A percentile compares a stretch with the other conserved stretches of the same genome.
These are phyloP conservation scores for Machimus rusticus DNA, from an alignment of 2,888 invertebrate genomes.

Conservation along the genomic window DNA sequence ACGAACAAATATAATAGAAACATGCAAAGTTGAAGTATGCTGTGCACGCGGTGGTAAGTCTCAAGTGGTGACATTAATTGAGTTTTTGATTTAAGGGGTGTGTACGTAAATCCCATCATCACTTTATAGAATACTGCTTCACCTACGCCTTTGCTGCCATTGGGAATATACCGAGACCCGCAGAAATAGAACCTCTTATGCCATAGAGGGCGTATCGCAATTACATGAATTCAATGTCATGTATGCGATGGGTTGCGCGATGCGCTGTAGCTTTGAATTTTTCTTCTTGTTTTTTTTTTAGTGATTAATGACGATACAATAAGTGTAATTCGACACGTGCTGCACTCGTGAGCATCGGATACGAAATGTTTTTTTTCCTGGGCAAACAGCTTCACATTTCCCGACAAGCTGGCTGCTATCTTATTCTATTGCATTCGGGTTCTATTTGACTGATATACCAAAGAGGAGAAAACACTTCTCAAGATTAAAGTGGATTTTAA, in stretches of 20 bases:
- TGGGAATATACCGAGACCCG: neutral
- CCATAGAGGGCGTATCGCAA: neutral
- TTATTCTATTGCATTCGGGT: neutral
- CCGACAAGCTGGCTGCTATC: neutral
- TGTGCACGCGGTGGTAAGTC: constrained; percentile 18
- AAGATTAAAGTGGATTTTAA: neutral
- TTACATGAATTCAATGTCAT: constrained; percentile 17
- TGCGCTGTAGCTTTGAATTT: neutral
- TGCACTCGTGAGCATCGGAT: neutral
- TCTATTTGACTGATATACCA: neutral
- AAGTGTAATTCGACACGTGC: constrained; percentile 10
- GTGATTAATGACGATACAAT: constrained; percentile 15
- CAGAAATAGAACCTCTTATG: neutral
- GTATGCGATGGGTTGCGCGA: neutral
- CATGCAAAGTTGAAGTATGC: constrained; percentile 28
- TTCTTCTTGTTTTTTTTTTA: no score
- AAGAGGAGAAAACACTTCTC: neutral
- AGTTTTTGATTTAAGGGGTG: constrained; percentile 45
- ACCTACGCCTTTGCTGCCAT: neutral
- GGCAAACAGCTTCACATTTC: neutral
- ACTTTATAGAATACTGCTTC: neutral
- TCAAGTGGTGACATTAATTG: constrained; percentile 47
- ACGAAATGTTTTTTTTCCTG: neutral
- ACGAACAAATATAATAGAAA: constrained; percentile 19
- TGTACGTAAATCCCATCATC: constrained; percentile 3